These are phyloP conservation scores for Campylomormyrus numenius DNA, from an alignment of 2,113 vertebrate species.

Conservation along the genomic window DNA sequence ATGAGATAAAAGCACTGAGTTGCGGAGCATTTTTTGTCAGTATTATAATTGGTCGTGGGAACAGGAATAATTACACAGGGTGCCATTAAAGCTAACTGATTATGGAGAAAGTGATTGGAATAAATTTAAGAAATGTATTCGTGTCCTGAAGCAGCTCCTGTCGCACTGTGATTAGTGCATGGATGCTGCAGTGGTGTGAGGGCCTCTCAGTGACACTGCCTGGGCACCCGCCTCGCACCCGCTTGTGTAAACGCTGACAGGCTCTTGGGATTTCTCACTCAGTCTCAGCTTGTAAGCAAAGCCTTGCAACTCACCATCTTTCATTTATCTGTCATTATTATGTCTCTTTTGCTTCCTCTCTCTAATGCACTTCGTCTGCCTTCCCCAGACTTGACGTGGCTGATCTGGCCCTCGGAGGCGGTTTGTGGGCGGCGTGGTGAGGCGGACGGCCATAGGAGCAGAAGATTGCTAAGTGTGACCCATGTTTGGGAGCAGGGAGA, in stretches of 20 bases:
- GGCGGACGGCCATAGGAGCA: neutral
- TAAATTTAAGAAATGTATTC: neutral
- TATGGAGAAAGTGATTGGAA: neutral
- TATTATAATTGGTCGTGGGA: constrained; percentile 3
- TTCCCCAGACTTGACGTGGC: neutral
- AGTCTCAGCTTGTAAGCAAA: neutral
- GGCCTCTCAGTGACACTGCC: neutral
- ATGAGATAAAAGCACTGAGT: neutral
- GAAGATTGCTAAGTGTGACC: neutral
- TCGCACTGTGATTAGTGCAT: neutral
- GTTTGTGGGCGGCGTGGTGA: neutral
- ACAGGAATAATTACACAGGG: neutral
- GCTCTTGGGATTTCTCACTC: neutral
- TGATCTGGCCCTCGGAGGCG: neutral
- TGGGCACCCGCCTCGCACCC: neutral
- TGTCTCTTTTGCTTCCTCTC: neutral
- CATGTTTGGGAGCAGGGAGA: neutral
- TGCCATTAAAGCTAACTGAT: constrained; percentile 13
- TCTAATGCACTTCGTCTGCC: neutral
- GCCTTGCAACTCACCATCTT: neutral
- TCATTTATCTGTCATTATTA: constrained; percentile 18
- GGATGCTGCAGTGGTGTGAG: neutral
- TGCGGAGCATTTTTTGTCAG: neutral
- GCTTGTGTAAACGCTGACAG: neutral
- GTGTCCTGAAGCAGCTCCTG: neutral